Conservation (phyloP, 2,797 vertebrate species). For the Alectoris magna region DNA sequence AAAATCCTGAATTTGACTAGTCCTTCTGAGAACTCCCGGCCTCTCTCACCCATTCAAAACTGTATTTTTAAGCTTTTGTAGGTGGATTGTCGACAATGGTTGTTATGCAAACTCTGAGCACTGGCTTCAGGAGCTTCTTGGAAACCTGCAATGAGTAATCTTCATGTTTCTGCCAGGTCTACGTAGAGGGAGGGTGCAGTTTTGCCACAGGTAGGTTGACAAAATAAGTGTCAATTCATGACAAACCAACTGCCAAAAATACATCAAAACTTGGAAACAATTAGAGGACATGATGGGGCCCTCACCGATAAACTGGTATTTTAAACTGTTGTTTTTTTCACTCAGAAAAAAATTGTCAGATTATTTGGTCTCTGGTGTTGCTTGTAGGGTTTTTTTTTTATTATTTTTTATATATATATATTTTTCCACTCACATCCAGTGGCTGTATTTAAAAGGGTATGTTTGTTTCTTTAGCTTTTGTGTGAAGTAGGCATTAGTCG, state of each 20-base stretch:
- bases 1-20: conserved; percentile 55
- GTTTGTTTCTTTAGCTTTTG: background rate
- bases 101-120: conserved; percentile 54
- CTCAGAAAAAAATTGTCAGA: background rate
- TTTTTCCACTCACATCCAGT: background rate
- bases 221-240: conserved; percentile 71
- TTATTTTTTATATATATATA: too few species aligned
- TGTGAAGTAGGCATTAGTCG: background rate
- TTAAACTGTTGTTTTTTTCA: background rate
- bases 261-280: conserved; percentile 48
- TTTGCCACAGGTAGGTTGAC: conserved; percentile 70
- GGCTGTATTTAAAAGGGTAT: background rate
- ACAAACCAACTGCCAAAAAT: conserved; percentile 59
- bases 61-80: conserved; percentile 73
- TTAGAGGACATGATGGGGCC: background rate
- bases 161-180: conserved; percentile 64
- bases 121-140: conserved; percentile 60
- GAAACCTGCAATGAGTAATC: conserved; percentile 67
- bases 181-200: conserved; percentile 53
- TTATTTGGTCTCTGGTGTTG: background rate
- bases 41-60: conserved; percentile 66
- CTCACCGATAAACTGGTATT: background rate
- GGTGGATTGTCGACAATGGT: conserved; percentile 65
- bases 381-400: background rate
- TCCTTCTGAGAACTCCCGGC: conserved; percentile 68